Evolutionary conservation across 2,797 vertebrate genomes (phyloP).

Genomic region (Hozukius guyotensis): DNA sequence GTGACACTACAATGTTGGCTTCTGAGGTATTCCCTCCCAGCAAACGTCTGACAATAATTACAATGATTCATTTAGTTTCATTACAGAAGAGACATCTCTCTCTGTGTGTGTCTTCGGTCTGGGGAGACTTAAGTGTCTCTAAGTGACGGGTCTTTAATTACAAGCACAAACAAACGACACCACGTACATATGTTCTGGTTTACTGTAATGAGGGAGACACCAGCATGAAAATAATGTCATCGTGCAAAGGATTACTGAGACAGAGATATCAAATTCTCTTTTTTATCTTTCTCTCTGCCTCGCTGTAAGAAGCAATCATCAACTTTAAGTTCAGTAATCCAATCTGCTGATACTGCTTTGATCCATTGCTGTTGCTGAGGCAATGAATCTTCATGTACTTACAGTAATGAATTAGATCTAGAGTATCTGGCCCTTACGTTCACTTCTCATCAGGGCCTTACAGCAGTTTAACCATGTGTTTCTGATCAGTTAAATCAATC

Average conservation of each 20-base stretch:
- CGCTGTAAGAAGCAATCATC: conserved; percentile 58
- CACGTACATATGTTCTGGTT: conserved; percentile 70
- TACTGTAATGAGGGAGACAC: conserved; percentile 69
- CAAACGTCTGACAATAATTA: conserved; percentile 80
- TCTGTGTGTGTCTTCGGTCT: conserved; percentile 59
- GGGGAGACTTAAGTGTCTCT: conserved; percentile 51
- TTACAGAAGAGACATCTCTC: conserved; percentile 59
- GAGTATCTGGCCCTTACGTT: conserved; percentile 47
- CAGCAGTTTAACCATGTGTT: conserved; percentile 67
- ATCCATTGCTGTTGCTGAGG: conserved; percentile 50
- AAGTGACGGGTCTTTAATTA: conserved; percentile 78
- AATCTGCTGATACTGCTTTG: conserved; percentile 63
- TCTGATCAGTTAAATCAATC: conserved; percentile 72
- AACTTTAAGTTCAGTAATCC: conserved; percentile 63
- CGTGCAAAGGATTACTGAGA: conserved; percentile 43
- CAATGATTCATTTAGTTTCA: conserved; percentile 75
- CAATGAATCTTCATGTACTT: conserved; percentile 55
- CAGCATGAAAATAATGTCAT: conserved; percentile 60
- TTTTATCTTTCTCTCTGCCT: conserved; percentile 11
- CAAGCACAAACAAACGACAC: conserved; percentile 75
- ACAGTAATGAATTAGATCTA: conserved; percentile 57
- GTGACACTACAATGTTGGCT: conserved; percentile 48
- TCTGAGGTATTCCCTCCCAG: conserved; percentile 64
- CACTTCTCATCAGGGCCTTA: conserved; percentile 52
- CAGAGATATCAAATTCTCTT: conserved; percentile 48